Percentiles rank a stretch among this genome's conserved stretches.
phyloP scores from a whole-genome alignment of 1,140 invertebrate species.

The Drosophila persimilis region DNA sequence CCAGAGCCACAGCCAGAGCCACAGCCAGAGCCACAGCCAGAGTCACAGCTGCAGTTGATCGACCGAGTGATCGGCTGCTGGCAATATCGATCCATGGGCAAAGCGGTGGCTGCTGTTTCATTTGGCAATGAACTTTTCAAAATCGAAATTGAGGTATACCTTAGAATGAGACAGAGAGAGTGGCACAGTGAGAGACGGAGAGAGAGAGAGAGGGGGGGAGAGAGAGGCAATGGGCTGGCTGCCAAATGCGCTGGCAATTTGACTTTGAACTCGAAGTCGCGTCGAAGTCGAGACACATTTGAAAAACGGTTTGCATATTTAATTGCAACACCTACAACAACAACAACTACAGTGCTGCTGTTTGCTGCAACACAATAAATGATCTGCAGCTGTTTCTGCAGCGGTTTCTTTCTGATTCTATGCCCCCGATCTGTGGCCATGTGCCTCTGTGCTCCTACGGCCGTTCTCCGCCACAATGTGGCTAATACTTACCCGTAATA shows the following conservation, averaged over 20 bases:
- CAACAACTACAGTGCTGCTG: constrained; percentile 9
- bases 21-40: constrained; percentile 17
- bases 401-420: constrained; percentile 5
- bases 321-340: constrained; percentile 78
- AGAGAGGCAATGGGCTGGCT: not conserved
- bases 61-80: constrained; percentile 51
- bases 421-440: no score
- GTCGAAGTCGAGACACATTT: constrained; percentile 76
- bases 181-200: no score
- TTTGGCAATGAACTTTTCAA: constrained; percentile 80
- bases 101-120: constrained; percentile 54
- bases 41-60: constrained; percentile 60
- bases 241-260: constrained; percentile 61
- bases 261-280: constrained; percentile 72
- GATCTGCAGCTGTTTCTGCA: constrained; percentile 65
- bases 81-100: constrained; percentile 43
- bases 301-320: constrained; percentile 79
- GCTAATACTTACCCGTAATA: constrained; percentile 40
- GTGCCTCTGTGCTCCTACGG: no score
- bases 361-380: constrained; percentile 50
- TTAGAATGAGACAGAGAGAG: constrained; percentile 12
- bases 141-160: constrained; percentile 39
- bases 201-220: no score
- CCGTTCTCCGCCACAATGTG: not conserved
- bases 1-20: constrained; percentile 21